Conservation (phyloP, 1,140 invertebrate genomes). For the Homarus americanus region DNA sequence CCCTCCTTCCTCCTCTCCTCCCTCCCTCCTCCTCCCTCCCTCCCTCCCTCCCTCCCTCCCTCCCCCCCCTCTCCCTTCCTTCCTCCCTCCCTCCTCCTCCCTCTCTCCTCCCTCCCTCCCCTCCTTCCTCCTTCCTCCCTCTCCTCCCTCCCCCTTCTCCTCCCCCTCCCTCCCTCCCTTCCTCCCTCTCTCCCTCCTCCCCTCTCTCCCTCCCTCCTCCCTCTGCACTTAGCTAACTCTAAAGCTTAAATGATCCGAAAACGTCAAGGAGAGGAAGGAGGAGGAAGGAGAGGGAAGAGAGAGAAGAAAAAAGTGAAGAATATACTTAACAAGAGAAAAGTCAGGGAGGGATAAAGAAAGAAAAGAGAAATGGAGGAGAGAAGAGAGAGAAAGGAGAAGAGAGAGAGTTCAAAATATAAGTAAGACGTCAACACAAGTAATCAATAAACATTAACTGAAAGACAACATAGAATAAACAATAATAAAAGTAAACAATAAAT, state of each 20-base stretch:
- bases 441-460: no score
- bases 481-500: no score
- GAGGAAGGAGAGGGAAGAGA: no score
- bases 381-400: no score
- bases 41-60: neutral
- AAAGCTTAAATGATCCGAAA: neutral
- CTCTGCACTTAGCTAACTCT: neutral
- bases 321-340: no score
- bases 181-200: neutral
- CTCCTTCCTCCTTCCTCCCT: neutral
- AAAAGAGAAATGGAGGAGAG: no score
- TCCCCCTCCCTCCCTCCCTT: neutral
- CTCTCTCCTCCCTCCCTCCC: neutral
- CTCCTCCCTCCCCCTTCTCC: neutral
- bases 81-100: neutral
- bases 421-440: no score
- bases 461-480: no score
- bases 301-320: no score
- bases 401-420: no score
- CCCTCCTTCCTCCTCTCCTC: conserved; percentile 1
- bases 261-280: neutral
- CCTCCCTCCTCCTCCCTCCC: neutral
- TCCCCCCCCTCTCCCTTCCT: neutral
- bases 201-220: neutral
- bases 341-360: no score